A percentile compares a stretch with the other conserved stretches of the same genome.
Evolutionary conservation across 2,113 vertebrate genomes (phyloP).

Genomic region (Ceyx cyanopectus): DNA sequence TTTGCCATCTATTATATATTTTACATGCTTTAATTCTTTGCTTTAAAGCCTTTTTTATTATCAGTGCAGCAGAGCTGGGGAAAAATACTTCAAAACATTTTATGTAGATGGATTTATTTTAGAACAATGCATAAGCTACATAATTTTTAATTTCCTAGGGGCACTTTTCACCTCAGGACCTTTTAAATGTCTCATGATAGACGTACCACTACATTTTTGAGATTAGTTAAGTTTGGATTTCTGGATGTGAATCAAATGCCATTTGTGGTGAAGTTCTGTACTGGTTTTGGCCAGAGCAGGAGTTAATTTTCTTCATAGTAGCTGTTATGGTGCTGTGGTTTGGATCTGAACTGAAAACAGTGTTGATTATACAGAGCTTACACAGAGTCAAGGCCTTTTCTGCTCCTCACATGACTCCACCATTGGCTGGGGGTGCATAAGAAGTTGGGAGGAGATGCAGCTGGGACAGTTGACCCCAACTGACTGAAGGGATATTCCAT

Average conservation of each 20-base stretch:
- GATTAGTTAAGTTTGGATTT: not conserved
- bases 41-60: not conserved
- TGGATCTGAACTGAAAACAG: not conserved
- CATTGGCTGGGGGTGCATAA: accelerated
- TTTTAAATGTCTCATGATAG: not conserved
- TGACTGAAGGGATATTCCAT: no score
- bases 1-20: not conserved
- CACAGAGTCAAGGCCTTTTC: not conserved
- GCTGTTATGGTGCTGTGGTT: not conserved
- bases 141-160: not conserved
- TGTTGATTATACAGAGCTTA: not conserved
- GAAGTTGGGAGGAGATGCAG: not conserved
- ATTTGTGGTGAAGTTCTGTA: not conserved
- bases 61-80: not conserved
- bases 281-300: not conserved
- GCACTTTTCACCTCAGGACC: not conserved
- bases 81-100: not conserved
- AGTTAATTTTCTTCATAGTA: not conserved
- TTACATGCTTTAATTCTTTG: not conserved
- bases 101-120: not conserved
- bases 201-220: not conserved
- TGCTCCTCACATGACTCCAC: accelerated
- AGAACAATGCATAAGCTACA: not conserved
- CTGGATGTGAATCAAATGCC: not conserved
- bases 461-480: not conserved